Percentiles rank a stretch among this genome's conserved stretches.
phyloP scores from a whole-genome alignment of 2,797 vertebrate species.

The Centropyge bicolor region DNA sequence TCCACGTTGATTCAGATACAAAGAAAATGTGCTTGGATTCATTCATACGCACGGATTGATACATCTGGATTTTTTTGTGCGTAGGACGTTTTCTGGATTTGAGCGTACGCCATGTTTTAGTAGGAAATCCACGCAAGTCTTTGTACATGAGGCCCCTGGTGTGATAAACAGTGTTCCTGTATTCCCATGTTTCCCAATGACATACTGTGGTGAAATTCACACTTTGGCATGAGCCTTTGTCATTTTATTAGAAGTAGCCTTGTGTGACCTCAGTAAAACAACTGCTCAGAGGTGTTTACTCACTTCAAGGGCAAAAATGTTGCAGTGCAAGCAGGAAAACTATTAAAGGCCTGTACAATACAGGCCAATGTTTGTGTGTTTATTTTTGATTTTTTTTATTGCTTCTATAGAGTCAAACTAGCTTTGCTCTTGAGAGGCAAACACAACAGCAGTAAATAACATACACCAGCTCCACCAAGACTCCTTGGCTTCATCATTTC shows the following conservation, averaged over 20 bases:
- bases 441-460: conserved; percentile 24
- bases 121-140: too few species aligned
- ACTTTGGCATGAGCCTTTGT: neutral
- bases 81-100: too few species aligned
- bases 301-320: neutral
- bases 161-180: too few species aligned
- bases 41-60: too few species aligned
- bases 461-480: conserved; percentile 43
- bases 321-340: neutral
- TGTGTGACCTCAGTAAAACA: conserved; percentile 19
- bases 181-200: neutral
- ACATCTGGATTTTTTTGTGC: too few species aligned
- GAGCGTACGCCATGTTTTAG: too few species aligned
- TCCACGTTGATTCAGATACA: too few species aligned
- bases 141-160: too few species aligned
- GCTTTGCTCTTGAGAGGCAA: conserved; percentile 16
- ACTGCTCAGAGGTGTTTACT: conserved; percentile 1
- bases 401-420: conserved; percentile 6
- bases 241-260: conserved; percentile 8
- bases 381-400: conserved; percentile 25
- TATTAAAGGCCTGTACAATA: neutral
- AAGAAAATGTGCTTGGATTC: too few species aligned
- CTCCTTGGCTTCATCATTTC: conserved; percentile 35
- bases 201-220: conserved; percentile 15
- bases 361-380: neutral